Conservation (phyloP, 2,113 vertebrate species). For the Ameiurus melas region DNA sequence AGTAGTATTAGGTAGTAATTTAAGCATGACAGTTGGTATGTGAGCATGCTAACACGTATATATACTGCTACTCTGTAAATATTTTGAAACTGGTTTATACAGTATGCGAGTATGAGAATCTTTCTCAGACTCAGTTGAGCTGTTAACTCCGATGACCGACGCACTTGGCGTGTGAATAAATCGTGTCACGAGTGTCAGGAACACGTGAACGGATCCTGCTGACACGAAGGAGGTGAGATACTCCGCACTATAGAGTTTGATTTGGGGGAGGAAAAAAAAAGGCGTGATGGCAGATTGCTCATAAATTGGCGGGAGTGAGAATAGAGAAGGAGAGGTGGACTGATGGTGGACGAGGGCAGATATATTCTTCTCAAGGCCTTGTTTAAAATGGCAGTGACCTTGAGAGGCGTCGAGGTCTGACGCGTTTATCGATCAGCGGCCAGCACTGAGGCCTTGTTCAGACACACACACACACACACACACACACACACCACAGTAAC, state of each 20-base stretch:
- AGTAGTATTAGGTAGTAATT: too few species aligned
- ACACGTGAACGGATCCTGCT: neutral
- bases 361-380: conserved; percentile 57
- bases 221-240: neutral
- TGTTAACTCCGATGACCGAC: neutral
- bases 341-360: conserved; percentile 48
- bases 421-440: conserved; percentile 59
- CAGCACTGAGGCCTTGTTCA: conserved; percentile 35
- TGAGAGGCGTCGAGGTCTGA: conserved; percentile 57
- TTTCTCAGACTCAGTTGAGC: neutral
- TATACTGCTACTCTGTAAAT: neutral
- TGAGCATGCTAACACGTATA: too few species aligned
- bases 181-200: neutral
- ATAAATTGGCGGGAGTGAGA: conserved; percentile 25
- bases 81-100: neutral
- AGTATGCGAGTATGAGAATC: neutral
- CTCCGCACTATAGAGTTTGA: neutral
- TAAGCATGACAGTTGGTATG: too few species aligned
- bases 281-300: neutral
- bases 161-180: neutral
- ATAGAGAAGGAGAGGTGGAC: conserved; percentile 37
- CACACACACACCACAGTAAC: conserved; percentile 1
- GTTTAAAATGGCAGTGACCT: conserved; percentile 59
- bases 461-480: neutral
- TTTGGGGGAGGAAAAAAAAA: neutral